Percentiles rank a stretch among this genome's conserved stretches.
These are phyloP conservation scores for Megaceryle alcyon DNA, from an alignment of 2,797 vertebrate genomes.

Conservation along the genomic window DNA sequence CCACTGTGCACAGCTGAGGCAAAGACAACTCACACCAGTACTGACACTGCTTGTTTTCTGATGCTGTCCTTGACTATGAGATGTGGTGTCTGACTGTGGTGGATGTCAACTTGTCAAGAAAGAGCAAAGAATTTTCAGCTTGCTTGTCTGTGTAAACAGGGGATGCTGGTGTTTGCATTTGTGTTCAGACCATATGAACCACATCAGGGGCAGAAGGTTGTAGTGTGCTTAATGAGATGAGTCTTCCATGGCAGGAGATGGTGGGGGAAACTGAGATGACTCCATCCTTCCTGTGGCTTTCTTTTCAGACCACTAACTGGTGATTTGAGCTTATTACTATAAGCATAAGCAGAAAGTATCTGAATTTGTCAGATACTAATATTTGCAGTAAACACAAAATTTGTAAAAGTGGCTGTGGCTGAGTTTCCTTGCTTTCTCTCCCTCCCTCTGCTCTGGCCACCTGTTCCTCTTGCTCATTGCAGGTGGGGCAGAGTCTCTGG, in stretches of 20 bases:
- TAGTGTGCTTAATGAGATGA: not conserved
- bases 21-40: not conserved
- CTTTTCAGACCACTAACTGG: not conserved
- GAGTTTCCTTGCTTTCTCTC: not conserved
- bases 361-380: not conserved
- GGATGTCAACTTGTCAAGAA: not conserved
- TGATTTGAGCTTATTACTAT: not conserved
- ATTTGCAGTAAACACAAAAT: not conserved
- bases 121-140: not conserved
- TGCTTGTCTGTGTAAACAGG: not conserved
- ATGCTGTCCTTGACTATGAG: not conserved
- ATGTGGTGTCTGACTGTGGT: not conserved
- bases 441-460: not conserved
- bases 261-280: not conserved
- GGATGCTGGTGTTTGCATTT: not conserved
- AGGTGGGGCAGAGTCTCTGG: not conserved
- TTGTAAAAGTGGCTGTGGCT: not conserved
- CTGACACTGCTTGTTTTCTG: not conserved
- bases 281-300: not conserved
- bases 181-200: not conserved
- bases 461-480: not conserved
- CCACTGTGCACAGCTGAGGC: not conserved
- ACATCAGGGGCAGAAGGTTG: not conserved
- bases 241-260: rapidly evolving
- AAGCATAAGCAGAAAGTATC: not conserved